Evolutionary conservation across 2,113 vertebrate genomes (phyloP), one percentile per base, ranked within the genome.

Genomic region (Hippolais icterina): DNA sequence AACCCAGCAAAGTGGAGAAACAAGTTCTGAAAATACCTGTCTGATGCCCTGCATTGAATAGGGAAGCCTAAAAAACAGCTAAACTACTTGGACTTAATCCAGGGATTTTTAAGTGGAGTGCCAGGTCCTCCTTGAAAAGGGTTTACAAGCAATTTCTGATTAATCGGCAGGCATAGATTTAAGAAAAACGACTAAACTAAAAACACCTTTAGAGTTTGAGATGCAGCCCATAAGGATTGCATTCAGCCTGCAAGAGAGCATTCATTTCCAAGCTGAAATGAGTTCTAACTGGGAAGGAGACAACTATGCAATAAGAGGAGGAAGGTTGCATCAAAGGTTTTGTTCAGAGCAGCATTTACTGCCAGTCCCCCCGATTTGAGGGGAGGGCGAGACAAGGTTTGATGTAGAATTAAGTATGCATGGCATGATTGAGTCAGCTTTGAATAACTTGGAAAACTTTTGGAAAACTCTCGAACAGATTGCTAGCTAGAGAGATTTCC

Each of bases 1-100:
- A 95, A 77, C 47, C 27, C 47, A 66, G 52, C 29, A 33, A 81
- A 93, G 88, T 81, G 37, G 93, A 94, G 83, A 89, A 95, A 86
- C 79, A 42, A 95, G 90, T 94, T 90, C 82, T 86, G 71, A 93
- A 94, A 86, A 85, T 93, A 90, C 63, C 82, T 93, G 71, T 86
- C 59, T 88, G 59, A 66, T 95, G 59, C 47, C 29, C 44, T 90
- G 33, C 20, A 63, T 41, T 95, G 78, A 89, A 59, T 52, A 65
- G 29, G 54, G 28, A 74, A 90, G 31, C 52, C 60, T 94, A 50
- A 77, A 92, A 94, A 88, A 12, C 76, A 90, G 39, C 92, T 94
- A 81, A 90, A 60, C 31, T 87, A 53, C 35, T 88, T 94, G 91
- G 64, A 86, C 37, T 42, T 66, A 44, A 35, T 65, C 82, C 87